Percentiles rank a stretch among this genome's conserved stretches.
phyloP scores from a whole-genome alignment of 1,140 invertebrate genomes.

The Diorhabda sublineata region DNA sequence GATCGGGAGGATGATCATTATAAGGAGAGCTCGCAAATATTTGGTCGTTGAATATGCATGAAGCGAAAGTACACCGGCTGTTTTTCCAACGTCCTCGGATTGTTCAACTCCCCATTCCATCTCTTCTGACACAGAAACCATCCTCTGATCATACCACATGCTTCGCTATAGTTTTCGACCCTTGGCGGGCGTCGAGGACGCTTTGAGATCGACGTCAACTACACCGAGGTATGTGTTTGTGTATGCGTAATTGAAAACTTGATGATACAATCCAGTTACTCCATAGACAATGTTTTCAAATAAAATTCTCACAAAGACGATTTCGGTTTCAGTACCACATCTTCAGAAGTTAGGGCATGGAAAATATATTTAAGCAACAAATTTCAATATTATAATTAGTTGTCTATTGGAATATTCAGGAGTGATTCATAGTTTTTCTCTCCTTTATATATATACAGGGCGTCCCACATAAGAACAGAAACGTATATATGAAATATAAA shows the following conservation, averaged over 20 bases:
- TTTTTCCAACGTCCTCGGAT: conserved; percentile 38
- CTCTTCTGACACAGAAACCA: not conserved
- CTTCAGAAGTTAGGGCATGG: no score
- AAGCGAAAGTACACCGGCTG: conserved; percentile 40
- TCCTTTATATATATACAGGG: no score
- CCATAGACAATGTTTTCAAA: not conserved
- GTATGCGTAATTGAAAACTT: not conserved
- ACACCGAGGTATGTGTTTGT: not conserved
- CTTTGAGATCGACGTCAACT: not conserved
- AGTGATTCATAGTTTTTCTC: no score
- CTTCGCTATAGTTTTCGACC: not conserved
- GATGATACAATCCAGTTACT: not conserved
- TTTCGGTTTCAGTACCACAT: no score
- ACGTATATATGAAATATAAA: no score
- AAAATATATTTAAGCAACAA: no score
- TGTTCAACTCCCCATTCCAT: conserved; percentile 13
- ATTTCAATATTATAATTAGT: no score
- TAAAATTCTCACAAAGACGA: no score
- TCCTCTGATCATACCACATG: not conserved
- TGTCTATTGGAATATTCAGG: no score
- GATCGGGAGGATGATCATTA: conserved; percentile 29
- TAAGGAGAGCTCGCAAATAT: conserved; percentile 41
- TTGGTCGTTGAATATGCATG: conserved; percentile 43
- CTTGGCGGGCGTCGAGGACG: not conserved
- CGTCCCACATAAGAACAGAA: no score